Percentiles rank a stretch among this genome's conserved stretches.
phyloP scores from a whole-genome alignment of 2,888 invertebrate species.

The Tineola bisselliella region DNA sequence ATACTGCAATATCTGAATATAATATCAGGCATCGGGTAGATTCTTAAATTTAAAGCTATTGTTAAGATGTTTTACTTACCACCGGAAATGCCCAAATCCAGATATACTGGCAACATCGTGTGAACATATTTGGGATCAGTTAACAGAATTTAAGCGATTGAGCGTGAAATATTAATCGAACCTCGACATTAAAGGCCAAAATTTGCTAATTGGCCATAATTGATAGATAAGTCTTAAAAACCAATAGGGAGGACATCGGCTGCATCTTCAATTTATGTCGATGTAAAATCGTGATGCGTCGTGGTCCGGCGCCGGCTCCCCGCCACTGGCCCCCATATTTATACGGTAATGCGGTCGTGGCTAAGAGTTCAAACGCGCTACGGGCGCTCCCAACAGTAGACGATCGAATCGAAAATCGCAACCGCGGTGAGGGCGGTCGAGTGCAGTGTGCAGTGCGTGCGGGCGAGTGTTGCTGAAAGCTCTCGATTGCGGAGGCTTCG shows the following conservation, averaged over 20 bases:
- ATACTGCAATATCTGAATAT: neutral
- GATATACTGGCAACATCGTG: neutral
- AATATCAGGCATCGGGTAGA: no score
- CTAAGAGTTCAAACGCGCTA: slow-evolving; percentile 66
- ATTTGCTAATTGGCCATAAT: slow-evolving; percentile 60
- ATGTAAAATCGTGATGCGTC: slow-evolving; percentile 62
- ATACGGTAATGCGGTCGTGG: slow-evolving; percentile 62
- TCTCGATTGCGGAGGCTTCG: slow-evolving; percentile 62
- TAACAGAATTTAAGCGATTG: neutral
- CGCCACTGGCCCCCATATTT: slow-evolving; percentile 66
- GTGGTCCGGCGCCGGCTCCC: slow-evolving; percentile 51
- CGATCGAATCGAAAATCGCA: slow-evolving; percentile 59
- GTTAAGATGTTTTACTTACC: no score
- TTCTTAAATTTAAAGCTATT: no score
- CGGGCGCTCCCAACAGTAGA: slow-evolving; percentile 64
- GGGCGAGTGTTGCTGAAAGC: slow-evolving; percentile 64
- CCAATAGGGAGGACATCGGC: slow-evolving; percentile 59
- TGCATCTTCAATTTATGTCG: slow-evolving; percentile 64
- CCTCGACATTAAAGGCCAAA: slow-evolving; percentile 1
- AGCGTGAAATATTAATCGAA: neutral
- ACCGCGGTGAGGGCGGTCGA: slow-evolving; percentile 57
- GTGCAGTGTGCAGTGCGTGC: slow-evolving; percentile 64
- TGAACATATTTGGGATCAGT: neutral
- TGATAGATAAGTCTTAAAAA: slow-evolving; percentile 60
- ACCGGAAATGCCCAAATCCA: no score